phyloP scores from a whole-genome alignment of 2,113 vertebrate species.

The Cynopterus brachyotis region DNA sequence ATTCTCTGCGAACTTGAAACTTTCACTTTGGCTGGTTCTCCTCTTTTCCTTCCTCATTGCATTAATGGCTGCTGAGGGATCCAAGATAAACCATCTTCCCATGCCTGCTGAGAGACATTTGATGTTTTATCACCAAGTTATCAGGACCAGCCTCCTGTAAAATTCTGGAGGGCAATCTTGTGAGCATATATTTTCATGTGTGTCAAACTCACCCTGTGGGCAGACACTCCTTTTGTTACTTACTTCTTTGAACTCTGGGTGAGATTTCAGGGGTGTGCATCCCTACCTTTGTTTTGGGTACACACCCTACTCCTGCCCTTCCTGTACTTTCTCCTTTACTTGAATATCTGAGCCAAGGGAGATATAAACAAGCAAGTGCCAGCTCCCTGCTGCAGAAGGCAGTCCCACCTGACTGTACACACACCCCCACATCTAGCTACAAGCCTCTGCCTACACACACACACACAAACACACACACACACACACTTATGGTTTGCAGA shows the following conservation, averaged over 20 bases:
- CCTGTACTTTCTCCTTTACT: neutral
- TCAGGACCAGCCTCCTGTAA: neutral
- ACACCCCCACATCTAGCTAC: rapidly evolving
- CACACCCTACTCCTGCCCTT: neutral
- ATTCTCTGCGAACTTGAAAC: neutral
- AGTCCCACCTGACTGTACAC: neutral
- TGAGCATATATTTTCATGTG: neutral
- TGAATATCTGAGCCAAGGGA: neutral
- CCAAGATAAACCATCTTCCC: slow-evolving; percentile 15
- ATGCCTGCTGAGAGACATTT: neutral
- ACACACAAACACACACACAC: too few species aligned
- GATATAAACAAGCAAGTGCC: neutral
- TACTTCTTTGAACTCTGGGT: neutral
- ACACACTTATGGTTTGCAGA: neutral
- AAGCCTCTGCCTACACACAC: neutral
- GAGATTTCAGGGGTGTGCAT: neutral
- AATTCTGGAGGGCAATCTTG: neutral
- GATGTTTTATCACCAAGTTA: neutral
- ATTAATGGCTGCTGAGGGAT: neutral
- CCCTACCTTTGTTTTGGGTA: rapidly evolving
- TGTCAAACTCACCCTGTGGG: neutral
- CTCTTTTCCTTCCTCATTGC: neutral
- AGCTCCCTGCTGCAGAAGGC: neutral
- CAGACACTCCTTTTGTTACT: neutral
- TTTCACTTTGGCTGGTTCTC: neutral